Evolutionary conservation across 2,888 invertebrate genomes (phyloP), one percentile per base, ranked within the genome.

Genomic region (Pollenia griseotomentosa): DNA sequence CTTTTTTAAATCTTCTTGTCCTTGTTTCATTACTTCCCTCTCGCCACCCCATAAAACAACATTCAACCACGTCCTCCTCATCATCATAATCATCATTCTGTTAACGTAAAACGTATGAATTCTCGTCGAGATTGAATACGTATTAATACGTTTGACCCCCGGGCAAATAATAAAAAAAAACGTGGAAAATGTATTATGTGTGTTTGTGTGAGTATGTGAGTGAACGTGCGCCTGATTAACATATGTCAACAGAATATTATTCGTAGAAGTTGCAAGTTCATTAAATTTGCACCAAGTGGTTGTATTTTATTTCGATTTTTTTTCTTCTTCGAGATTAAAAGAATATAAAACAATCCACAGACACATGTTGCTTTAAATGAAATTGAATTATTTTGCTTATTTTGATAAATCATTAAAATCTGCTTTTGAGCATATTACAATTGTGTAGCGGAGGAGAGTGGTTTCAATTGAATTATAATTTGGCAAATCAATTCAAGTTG

Each of bases 201-300:
- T 51, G 84, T n/a, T n/a, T 83, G 82, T 19, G 44, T 51, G 48
- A 16, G 57, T 66, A 40, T 77, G 55, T 81, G 55, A 77, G 65
- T 90, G 91, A 91, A 90, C 92, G 91, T 92, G 89, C 91, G 92
- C 91, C 92, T 93, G 92, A 93, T 93, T 93, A 93, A 92, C 93
- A 93, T 93, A 93, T 92, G 93, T 92, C 92, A 92, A 92, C 91
- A 92, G 91, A 90, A 91, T 92, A 90, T 91, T 90, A 91, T 89
- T 66, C 10, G 33, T 55, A 46, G 57, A 63, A 61, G 48, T 79
- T 66, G 65, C 75, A 66, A 61, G 63, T 77, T 70, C 7, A 44
- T 44, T 71, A 48, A 2, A 51, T 65, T 59, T 73, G 8, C 23
- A 23, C 42, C 77, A 83, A 83, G 66, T 83, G 78, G 73, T 77